Conservation (phyloP, 2,113 vertebrate genomes). For the Ameiurus melas region DNA sequence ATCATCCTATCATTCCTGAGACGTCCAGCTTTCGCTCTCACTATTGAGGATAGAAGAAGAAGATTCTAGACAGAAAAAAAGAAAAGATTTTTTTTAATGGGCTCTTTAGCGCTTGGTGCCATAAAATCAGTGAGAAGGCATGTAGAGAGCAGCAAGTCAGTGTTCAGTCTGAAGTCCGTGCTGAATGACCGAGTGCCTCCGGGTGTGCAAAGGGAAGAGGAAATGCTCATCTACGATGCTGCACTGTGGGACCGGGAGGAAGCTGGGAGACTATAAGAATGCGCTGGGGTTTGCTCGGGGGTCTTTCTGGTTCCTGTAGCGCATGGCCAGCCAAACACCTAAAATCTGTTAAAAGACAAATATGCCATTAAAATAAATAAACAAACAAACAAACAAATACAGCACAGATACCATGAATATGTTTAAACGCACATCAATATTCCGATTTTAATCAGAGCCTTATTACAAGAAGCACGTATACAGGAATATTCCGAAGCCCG, state of each 20-base stretch:
- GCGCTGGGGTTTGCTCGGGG: slow-evolving; percentile 91
- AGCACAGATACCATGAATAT: not conserved
- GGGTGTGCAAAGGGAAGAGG: slow-evolving; percentile 53
- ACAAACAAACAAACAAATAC: not conserved
- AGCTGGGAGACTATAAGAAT: slow-evolving; percentile 79
- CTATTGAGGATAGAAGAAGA: not conserved
- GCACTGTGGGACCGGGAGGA: not conserved
- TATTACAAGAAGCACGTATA: too few relatives aligned
- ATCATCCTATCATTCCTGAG: slow-evolving; percentile 71
- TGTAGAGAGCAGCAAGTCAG: slow-evolving; percentile 53
- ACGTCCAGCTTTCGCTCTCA: slow-evolving; percentile 39
- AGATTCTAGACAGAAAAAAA: not conserved
- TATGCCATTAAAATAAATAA: not conserved
- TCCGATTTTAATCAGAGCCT: too few relatives aligned
- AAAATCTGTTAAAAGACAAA: slow-evolving; percentile 75
- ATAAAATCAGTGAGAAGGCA: not conserved
- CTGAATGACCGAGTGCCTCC: slow-evolving; percentile 50
- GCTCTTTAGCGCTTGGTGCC: not conserved
- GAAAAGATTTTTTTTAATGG: not conserved
- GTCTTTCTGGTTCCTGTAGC: slow-evolving; percentile 93
- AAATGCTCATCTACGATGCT: slow-evolving; percentile 36
- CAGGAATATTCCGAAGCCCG: too few relatives aligned
- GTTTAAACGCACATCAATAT: too few relatives aligned
- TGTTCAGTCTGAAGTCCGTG: slow-evolving; percentile 38
- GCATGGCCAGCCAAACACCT: slow-evolving; percentile 90